Conservation (phyloP, 2,888 invertebrate species). For the Ormia ochracea region DNA sequence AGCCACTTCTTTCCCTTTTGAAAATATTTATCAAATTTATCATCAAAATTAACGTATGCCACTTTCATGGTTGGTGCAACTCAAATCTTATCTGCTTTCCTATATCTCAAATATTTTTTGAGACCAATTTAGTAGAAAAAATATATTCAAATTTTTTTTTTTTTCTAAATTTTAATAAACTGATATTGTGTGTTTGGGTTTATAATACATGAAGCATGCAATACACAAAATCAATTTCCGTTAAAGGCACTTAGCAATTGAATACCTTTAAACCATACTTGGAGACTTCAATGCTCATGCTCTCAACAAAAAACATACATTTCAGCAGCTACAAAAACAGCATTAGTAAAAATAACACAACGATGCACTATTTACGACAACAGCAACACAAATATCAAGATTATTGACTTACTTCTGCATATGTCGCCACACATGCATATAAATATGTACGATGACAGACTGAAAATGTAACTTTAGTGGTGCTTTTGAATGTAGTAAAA, state of each 20-base stretch:
- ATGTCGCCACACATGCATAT: background rate
- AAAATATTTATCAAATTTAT: background rate
- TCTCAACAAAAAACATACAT: conserved; percentile 3
- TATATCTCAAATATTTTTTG: conserved; percentile 13
- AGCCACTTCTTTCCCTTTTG: background rate
- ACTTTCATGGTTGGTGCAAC: background rate
- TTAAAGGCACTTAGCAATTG: conserved; percentile 59
- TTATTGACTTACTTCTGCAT: background rate
- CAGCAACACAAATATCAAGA: conserved; percentile 22
- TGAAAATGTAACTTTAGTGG: background rate
- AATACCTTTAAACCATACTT: conserved; percentile 55
- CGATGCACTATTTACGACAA: conserved; percentile 26
- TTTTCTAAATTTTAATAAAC: background rate
- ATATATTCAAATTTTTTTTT: background rate
- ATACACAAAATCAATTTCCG: conserved; percentile 61
- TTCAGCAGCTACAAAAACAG: background rate
- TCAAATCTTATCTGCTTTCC: conserved; percentile 16
- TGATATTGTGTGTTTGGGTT: background rate
- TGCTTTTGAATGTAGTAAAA: too few species aligned
- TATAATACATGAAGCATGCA: conserved; percentile 26
- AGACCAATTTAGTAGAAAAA: background rate
- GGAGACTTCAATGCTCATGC: conserved; percentile 57
- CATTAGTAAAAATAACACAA: conserved; percentile 1
- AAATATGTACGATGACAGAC: background rate
- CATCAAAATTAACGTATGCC: background rate